Evolutionary conservation across 2,888 invertebrate genomes (phyloP).

Genomic region (Agrochola lota): DNA sequence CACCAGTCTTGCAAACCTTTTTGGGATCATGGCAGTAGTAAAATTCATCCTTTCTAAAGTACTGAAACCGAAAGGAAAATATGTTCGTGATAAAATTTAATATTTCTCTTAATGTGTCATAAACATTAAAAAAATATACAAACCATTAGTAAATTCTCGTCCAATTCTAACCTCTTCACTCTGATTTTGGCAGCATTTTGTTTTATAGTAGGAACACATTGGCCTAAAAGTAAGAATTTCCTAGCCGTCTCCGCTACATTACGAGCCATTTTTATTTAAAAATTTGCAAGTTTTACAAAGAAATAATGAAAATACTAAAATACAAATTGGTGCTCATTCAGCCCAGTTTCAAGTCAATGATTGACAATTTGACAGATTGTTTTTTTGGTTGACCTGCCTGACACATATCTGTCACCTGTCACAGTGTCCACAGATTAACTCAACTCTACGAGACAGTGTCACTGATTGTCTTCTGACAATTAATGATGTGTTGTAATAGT

Average conservation of each 20-base stretch:
- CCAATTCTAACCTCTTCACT: conserved; percentile 93
- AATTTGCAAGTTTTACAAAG: conserved; percentile 1
- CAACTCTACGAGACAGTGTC: no score
- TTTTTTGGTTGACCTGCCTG: no score
- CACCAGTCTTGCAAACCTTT: conserved; percentile 94
- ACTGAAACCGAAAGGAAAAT: conserved; percentile 89
- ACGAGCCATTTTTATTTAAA: conserved; percentile 77
- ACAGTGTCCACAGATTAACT: no score
- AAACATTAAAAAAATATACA: conserved; percentile 37
- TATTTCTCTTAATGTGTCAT: neutral
- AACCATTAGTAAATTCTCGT: conserved; percentile 95
- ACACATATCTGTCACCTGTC: no score
- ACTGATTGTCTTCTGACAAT: no score
- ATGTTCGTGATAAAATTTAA: neutral
- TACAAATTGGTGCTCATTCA: neutral
- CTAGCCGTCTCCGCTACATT: conserved; percentile 84
- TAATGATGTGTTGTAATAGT: no score
- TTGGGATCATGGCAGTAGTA: conserved; percentile 95
- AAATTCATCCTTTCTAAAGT: conserved; percentile 93
- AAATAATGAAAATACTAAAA: neutral
- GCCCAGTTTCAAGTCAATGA: no score
- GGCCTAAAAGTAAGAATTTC: conserved; percentile 92
- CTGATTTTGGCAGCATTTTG: conserved; percentile 95
- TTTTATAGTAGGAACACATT: conserved; percentile 95
- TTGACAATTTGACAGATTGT: no score